Evolutionary conservation across 1,140 invertebrate genomes (phyloP), one percentile per base, ranked within the genome.

Genomic region (Sarcophaga peregrina): DNA sequence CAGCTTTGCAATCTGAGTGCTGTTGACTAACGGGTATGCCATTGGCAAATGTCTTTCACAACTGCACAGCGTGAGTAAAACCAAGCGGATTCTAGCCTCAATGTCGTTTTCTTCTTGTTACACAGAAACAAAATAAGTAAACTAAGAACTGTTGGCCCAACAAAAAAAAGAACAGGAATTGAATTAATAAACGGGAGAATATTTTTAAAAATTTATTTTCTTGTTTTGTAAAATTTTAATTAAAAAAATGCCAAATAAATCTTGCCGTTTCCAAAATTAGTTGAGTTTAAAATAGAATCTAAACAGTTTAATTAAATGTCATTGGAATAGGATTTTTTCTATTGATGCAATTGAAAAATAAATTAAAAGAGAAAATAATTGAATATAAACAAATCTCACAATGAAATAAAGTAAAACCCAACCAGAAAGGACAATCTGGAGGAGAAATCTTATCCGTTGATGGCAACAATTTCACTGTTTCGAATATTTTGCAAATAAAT

Each of bases 261-360:
- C 15, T 13, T 15, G n/a, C 3, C 11, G n/a, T n/a, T 37, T n/a
- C 11, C 8, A 58, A 58, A 15, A 58, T 58, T n/a, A 58, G n/a
- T 37, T n/a, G 13, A 58, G 15, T 58, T 15, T 58, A 15, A 58
- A n/a, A 58, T 5, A 58, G n/a, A n/a, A n/a, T n/a, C 1, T n/a
- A 58, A 11, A 58, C 15, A 58, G n/a, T n/a, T 58, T 58, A 58
- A 58, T 58, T 58, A 58, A 58, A 58, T 58, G 54, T 58, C 54
- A 58, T 58, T n/a, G 54, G n/a, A 58, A 58, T 58, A 15, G 54
- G n/a, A n/a, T 58, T 58, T 58, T n/a, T 58, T 58, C n/a, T 15
- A n/a, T 13, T n/a, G n/a, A 58, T 7, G 25, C 15, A 58, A 58
- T 58, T 58, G 13, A 13, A 37, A 58, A 58, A 58, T 58, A 58